These are phyloP conservation scores for Amblyraja radiata DNA, from an alignment of 2,797 vertebrate species.

Conservation along the genomic window DNA sequence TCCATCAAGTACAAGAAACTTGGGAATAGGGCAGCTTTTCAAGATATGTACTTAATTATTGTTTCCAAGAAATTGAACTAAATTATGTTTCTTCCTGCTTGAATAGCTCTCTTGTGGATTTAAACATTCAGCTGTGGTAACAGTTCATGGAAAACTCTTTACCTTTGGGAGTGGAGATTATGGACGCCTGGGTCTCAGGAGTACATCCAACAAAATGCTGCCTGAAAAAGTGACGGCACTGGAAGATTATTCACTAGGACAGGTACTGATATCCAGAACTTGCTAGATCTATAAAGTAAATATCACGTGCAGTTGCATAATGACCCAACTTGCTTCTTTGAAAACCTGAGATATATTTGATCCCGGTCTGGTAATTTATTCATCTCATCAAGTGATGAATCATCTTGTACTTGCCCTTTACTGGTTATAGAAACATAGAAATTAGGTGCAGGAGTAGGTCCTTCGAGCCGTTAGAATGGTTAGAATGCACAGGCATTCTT, in stretches of 20 bases:
- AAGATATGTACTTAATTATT: background rate
- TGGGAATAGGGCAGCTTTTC: background rate
- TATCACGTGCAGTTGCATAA: background rate
- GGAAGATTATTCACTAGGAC: conserved; percentile 64
- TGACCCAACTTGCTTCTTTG: too few relatives aligned
- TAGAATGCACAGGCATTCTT: too few relatives aligned
- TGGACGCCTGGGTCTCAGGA: conserved; percentile 68
- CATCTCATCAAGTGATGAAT: too few relatives aligned
- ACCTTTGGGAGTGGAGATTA: conserved; percentile 73
- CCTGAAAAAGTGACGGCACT: conserved; percentile 67
- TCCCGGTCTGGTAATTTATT: too few relatives aligned
- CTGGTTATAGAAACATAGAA: too few relatives aligned
- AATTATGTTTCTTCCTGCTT: conserved; percentile 6
- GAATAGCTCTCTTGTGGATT: conserved; percentile 66
- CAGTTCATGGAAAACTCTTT: conserved; percentile 69
- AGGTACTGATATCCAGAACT: conserved; percentile 48
- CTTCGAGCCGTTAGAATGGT: too few relatives aligned
- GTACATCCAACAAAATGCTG: conserved; percentile 71
- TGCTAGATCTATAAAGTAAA: background rate
- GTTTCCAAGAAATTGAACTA: background rate
- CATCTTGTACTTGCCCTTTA: too few relatives aligned
- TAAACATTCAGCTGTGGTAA: conserved; percentile 68
- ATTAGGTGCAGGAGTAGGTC: too few relatives aligned
- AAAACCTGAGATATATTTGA: too few relatives aligned
- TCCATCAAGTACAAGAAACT: background rate